phyloP scores from a whole-genome alignment of 2,888 invertebrate genomes.

The Phaedon cochleariae region DNA sequence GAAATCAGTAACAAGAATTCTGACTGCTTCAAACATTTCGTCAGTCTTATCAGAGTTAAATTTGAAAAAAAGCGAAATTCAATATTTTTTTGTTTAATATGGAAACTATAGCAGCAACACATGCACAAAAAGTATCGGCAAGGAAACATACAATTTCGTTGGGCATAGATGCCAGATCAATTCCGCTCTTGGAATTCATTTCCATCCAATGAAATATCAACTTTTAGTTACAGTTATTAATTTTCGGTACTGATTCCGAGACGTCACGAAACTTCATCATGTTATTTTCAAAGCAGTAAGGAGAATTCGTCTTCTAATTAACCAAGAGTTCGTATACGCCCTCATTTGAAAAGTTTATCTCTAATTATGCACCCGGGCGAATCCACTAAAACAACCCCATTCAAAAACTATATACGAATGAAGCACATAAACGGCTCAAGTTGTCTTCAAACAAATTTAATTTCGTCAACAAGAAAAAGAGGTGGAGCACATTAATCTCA shows the following conservation, averaged over 20 bases:
- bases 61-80: too few relatives aligned
- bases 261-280: neutral
- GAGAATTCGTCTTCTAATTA: neutral
- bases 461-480: slow-evolving; percentile 7
- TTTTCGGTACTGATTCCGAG: neutral
- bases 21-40: too few relatives aligned
- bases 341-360: neutral
- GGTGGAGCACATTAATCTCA: slow-evolving; percentile 19
- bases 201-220: neutral
- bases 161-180: too few relatives aligned
- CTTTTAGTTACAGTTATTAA: neutral
- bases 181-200: too few relatives aligned
- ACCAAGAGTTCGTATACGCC: neutral
- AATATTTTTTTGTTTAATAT: too few relatives aligned
- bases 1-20: too few relatives aligned
- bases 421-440: slow-evolving; percentile 10
- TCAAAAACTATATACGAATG: slow-evolving; percentile 16
- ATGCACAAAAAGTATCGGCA: too few relatives aligned
- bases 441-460: slow-evolving; percentile 13
- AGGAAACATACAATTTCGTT: too few relatives aligned
- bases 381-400: slow-evolving; percentile 11
- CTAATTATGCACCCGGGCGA: slow-evolving; percentile 10
- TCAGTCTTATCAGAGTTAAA: too few relatives aligned
- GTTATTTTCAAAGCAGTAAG: too few relatives aligned
- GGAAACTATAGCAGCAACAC: too few relatives aligned